Evolutionary conservation across 2,888 invertebrate genomes (phyloP).

Genomic region (Tortricodes alternella): DNA sequence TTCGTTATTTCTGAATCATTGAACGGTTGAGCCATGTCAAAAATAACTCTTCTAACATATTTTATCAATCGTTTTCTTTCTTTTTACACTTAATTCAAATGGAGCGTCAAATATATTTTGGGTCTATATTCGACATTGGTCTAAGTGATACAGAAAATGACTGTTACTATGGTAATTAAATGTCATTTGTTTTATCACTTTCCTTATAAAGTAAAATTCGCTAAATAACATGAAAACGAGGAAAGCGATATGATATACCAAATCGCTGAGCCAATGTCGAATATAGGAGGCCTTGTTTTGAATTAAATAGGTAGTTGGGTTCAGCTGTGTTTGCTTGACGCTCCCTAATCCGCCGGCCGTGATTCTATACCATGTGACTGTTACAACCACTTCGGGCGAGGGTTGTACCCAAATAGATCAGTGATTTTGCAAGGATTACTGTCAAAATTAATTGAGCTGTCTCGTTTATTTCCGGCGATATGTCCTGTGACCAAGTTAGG

Average conservation of each 20-base stretch:
- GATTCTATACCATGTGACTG: conserved; percentile 46
- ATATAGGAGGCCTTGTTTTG: neutral
- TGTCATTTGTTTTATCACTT: too few relatives aligned
- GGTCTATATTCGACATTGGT: neutral
- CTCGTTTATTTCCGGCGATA: conserved; percentile 17
- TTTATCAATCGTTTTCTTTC: too few relatives aligned
- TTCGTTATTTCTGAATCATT: conserved; percentile 23
- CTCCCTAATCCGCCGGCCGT: conserved; percentile 34
- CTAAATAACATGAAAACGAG: too few relatives aligned
- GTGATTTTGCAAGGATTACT: conserved; percentile 49
- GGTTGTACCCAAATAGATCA: conserved; percentile 44
- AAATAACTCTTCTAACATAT: neutral
- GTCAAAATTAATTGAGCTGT: conserved; percentile 44
- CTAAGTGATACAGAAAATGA: too few relatives aligned
- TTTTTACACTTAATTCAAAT: too few relatives aligned
- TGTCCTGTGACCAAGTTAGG: too few relatives aligned
- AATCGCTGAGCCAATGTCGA: too few relatives aligned
- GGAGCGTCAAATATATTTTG: neutral
- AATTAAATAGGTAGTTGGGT: conserved; percentile 5
- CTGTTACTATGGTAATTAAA: too few relatives aligned
- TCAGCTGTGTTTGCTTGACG: conserved; percentile 11
- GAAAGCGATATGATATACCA: too few relatives aligned
- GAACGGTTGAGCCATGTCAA: conserved; percentile 14
- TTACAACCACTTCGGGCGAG: conserved; percentile 48
- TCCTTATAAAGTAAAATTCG: too few relatives aligned